Evolutionary conservation across 2,888 invertebrate genomes (phyloP).

Genomic region (Phengaris arion): DNA sequence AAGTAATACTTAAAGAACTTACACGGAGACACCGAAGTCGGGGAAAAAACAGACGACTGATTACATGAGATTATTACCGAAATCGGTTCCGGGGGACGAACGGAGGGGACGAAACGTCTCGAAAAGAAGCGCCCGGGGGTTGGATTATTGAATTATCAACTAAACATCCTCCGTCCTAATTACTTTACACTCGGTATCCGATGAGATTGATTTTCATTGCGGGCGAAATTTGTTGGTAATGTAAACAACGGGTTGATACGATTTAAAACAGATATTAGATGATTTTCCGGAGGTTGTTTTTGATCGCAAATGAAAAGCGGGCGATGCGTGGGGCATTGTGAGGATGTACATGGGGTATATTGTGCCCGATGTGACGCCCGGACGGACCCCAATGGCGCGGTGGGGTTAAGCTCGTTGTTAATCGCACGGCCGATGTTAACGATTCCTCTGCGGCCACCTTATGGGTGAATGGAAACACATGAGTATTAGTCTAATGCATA

Average conservation of each 20-base stretch:
- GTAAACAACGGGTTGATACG: slow-evolving; percentile 43
- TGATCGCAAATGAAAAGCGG: slow-evolving; percentile 77
- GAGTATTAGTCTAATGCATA: slow-evolving; percentile 18
- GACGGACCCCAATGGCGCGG: slow-evolving; percentile 71
- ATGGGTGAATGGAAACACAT: slow-evolving; percentile 39
- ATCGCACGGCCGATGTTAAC: slow-evolving; percentile 61
- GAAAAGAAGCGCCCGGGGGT: slow-evolving; percentile 60
- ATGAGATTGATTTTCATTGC: slow-evolving; percentile 64
- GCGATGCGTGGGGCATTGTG: slow-evolving; percentile 61
- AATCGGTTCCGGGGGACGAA: slow-evolving; percentile 44
- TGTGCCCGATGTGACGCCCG: slow-evolving; percentile 75
- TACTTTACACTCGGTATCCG: slow-evolving; percentile 66
- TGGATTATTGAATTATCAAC: slow-evolving; percentile 77
- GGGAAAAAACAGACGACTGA: slow-evolving; percentile 67
- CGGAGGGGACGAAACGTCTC: slow-evolving; percentile 44
- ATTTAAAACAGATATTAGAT: slow-evolving; percentile 31
- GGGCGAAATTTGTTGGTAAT: slow-evolving; percentile 49
- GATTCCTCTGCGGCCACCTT: slow-evolving; percentile 47
- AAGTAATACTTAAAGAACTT: slow-evolving; percentile 66
- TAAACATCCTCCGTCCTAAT: slow-evolving; percentile 71
- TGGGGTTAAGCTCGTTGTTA: slow-evolving; percentile 70
- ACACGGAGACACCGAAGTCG: slow-evolving; percentile 47
- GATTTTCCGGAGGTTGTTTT: slow-evolving; percentile 68
- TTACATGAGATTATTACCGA: slow-evolving; percentile 62
- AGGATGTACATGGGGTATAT: slow-evolving; percentile 63